Evolutionary conservation across 2,888 invertebrate species (phyloP), one percentile per base, ranked within the genome.

Genomic region (Chaetogeoica ovagalla): DNA sequence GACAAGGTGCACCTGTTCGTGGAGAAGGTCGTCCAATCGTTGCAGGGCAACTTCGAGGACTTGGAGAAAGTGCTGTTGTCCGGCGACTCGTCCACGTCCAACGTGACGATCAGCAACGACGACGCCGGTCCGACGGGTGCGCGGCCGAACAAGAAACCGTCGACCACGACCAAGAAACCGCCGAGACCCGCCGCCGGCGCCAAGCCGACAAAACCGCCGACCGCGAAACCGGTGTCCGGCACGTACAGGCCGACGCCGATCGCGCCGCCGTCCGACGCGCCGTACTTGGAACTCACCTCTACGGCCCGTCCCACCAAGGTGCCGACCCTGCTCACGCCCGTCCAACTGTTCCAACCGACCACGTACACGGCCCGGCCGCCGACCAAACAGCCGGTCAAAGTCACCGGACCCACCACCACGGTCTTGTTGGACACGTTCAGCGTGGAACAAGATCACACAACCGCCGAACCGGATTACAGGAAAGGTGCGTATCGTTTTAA

Each of bases 1-100:
- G 91, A 92, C 62, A 94, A 94, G 86, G 92, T 94, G 87, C 93
- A 93, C 84, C 88, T 91, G 0, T 91, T 95, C 83, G 95, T 95
- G 0, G 91, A 92, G 84, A 94, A 94, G 86, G 92, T 95, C 21
- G 94, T 94, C 15, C 91, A 93, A 83, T 94, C 94, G 30, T 87
- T 95, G 2, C 93, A 94, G 86, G 93, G 91, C 1, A 94, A 94
- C 43, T 94, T 94, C 86, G 90, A 93, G 84, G 93, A 92, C 73
- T 86, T 95, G 17, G 92, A 92, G 83, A 93, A 94, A 84, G 91
- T 94, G 82, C 91, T 95, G 19, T 89, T 91, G 79, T 89, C 89
- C 66, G 86, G 86, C 84, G 63, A 86, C 79, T 65, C 83, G 37
- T 83, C 83, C 37, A 82, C 81, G 52, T 83, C 83, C n/a, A 84